Evolutionary conservation across 2,797 vertebrate species (phyloP).

Genomic region (Ceyx erithaca): DNA sequence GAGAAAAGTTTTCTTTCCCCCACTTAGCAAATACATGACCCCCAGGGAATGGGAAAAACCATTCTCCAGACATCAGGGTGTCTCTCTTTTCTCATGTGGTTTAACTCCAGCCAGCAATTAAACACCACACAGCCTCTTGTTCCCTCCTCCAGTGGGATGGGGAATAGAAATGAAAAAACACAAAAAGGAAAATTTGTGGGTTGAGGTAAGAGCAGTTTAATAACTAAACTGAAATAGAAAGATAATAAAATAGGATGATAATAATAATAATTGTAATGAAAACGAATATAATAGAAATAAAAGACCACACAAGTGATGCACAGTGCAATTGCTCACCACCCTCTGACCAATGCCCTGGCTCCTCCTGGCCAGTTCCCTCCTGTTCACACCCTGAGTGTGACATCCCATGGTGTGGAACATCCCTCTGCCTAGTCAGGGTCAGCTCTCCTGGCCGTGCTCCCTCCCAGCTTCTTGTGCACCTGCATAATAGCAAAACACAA

Average conservation of each 20-base stretch:
- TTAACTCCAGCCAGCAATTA: neutral
- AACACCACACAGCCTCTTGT: too few relatives aligned
- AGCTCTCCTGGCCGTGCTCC: neutral
- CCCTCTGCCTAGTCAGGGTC: neutral
- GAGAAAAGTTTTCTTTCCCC: neutral
- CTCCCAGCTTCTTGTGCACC: neutral
- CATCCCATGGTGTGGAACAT: neutral
- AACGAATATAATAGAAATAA: neutral
- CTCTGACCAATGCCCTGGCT: neutral
- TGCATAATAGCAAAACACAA: neutral
- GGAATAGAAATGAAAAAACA: neutral
- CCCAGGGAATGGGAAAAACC: neutral
- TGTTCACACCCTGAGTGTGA: neutral
- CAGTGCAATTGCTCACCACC: neutral
- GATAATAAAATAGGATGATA: neutral
- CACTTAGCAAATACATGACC: accelerated
- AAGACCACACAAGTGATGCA: neutral
- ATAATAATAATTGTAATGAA: neutral
- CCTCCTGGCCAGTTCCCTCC: neutral
- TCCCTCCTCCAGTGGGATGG: neutral
- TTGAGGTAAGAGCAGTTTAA: neutral
- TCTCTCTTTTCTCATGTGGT: neutral
- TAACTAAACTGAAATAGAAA: neutral
- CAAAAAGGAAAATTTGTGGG: neutral
- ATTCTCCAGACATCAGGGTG: neutral